Conservation (phyloP, 1,140 invertebrate species). For the Trichogramma pretiosum region DNA sequence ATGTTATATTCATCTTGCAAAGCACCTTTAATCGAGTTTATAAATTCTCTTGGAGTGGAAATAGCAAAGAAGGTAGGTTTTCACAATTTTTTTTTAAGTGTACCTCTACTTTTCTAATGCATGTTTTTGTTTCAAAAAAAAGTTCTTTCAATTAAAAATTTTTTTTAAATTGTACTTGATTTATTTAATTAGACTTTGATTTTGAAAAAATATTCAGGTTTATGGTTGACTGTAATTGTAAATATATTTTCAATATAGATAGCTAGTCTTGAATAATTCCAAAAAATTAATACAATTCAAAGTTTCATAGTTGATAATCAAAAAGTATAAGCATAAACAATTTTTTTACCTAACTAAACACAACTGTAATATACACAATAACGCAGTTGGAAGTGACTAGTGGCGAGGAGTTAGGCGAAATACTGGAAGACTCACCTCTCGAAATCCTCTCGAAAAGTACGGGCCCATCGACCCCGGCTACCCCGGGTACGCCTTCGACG, state of each 20-base stretch:
- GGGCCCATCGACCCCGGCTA: constrained; percentile 34
- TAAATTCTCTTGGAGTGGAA: constrained; percentile 67
- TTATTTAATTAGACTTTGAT: constrained; percentile 5
- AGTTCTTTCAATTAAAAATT: background rate
- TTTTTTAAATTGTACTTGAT: background rate
- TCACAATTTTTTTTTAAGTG: background rate
- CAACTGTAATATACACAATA: too few relatives aligned
- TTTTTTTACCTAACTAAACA: background rate
- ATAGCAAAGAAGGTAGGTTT: constrained; percentile 73
- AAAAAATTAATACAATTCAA: too few relatives aligned
- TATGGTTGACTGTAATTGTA: too few relatives aligned
- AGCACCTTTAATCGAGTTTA: constrained; percentile 70
- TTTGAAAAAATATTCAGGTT: background rate
- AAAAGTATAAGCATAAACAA: constrained; percentile 16
- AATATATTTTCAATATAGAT: too few relatives aligned
- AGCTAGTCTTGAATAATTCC: too few relatives aligned
- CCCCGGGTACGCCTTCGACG: constrained; percentile 38
- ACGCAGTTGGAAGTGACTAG: constrained; percentile 42
- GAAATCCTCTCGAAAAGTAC: constrained; percentile 36
- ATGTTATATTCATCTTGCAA: constrained; percentile 98
- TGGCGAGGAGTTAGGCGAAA: constrained; percentile 39
- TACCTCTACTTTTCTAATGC: constrained; percentile 1
- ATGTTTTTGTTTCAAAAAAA: constrained; percentile 6
- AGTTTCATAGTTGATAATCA: too few relatives aligned
- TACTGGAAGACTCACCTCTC: constrained; percentile 39